Evolutionary conservation across 2,888 invertebrate genomes (phyloP), one percentile per base, ranked within the genome.

Genomic region (Rhaphigaster nebulosa): DNA sequence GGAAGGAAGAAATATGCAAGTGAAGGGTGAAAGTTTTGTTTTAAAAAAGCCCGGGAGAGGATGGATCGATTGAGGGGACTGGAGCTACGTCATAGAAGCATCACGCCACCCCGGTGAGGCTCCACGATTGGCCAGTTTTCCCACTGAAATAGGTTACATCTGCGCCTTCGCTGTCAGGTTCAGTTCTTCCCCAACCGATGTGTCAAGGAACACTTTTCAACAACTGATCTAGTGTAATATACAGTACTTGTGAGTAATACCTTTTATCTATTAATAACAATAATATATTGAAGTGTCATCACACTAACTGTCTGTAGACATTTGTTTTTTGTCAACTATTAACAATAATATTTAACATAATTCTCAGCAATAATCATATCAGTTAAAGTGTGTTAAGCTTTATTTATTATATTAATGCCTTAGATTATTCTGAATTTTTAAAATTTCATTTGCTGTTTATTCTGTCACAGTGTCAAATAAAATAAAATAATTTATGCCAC

Each of bases 31-130:
- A 84, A 41, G 84, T 84, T 41, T 3, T 13, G 2, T 84, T 84
- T 84, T 18, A 50, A 84, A 84, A 84, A 45, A 84, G 41, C 45
- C 45, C 84, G 84, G 84, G 84, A 84, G n/a, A 45, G 41, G 84
- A 13, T 45, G 41, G 41, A 84, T 84, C 84, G 84, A 84, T 84
- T 84, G n/a, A 84, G 56, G 88, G 54, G 50, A 80, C 34, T 84
- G 18, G 87, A 38, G 52, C 87, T 89, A 91, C 91, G 91, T 91
- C 91, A 91, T 23, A 65, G 84, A 80, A 15, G 87, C 89, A 91
- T 91, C 91, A 91, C 91, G 91, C 91, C 91, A 91, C 91, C 60
- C 45, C 45, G 60, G 88, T 60, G 50, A 65, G 65, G 89, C 88
- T 80, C 89, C 52, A 45, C 38, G 38, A 91, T 91, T 88, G 89